Conservation (phyloP, 2,888 invertebrate species). For the Aquatica leii region DNA sequence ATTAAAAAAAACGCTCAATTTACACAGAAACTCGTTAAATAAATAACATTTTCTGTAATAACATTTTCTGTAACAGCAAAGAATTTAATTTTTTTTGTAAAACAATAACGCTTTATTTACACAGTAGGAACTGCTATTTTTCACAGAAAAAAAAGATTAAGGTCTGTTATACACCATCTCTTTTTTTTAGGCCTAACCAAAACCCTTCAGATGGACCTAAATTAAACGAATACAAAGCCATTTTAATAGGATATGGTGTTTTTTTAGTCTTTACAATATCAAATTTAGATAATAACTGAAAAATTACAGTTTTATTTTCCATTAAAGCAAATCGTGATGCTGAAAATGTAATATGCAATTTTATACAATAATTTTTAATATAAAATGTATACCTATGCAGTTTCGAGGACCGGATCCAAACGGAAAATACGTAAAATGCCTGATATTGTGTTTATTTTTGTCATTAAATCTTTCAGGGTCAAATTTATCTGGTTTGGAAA, state of each 20-base stretch:
- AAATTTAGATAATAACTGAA: constrained; percentile 53
- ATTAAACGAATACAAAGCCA: constrained; percentile 55
- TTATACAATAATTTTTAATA: not conserved
- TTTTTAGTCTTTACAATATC: constrained; percentile 43
- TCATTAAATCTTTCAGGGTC: constrained; percentile 65
- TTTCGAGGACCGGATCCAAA: constrained; percentile 62
- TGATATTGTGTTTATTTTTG: constrained; percentile 62
- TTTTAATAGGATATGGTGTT: constrained; percentile 41
- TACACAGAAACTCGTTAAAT: too few species aligned
- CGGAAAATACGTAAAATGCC: constrained; percentile 63
- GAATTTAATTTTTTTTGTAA: too few species aligned
- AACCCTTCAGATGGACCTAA: constrained; percentile 57
- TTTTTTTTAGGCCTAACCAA: constrained; percentile 33
- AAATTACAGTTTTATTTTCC: constrained; percentile 58
- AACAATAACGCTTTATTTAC: too few species aligned
- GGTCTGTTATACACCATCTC: too few species aligned
- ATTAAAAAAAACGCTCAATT: too few species aligned
- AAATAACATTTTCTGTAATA: too few species aligned
- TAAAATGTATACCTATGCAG: constrained; percentile 53
- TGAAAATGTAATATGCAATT: constrained; percentile 52
- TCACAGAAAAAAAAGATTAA: too few species aligned
- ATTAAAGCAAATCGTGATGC: constrained; percentile 53
- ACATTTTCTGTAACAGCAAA: too few species aligned
- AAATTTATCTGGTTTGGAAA: constrained; percentile 64
- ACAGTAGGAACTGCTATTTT: too few species aligned